These are phyloP conservation scores for Montipora foliosa DNA, from an alignment of 64 coral and sea anemone species.

Conservation along the genomic window DNA sequence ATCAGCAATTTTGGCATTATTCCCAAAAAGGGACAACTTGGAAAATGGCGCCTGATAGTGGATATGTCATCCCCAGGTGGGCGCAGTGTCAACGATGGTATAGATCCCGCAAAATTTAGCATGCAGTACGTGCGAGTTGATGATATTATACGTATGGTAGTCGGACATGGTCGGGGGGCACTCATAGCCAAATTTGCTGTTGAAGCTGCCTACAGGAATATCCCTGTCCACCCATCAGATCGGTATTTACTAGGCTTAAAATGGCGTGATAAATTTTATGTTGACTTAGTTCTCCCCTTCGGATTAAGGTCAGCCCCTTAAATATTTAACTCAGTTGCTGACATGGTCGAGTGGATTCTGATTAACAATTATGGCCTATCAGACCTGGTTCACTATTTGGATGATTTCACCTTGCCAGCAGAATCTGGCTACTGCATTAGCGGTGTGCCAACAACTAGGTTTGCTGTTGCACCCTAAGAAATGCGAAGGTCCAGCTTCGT, in stretches of 20 bases:
- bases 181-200: constrained; percentile 55
- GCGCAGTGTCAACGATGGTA: constrained; percentile 35
- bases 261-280: constrained; percentile 31
- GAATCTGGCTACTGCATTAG: neutral
- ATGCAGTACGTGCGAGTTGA: constrained; percentile 13
- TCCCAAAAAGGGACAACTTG: constrained; percentile 21
- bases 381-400: constrained; percentile 23
- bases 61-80: constrained; percentile 3
- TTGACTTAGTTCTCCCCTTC: constrained; percentile 58
- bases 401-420: neutral
- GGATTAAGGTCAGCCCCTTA: constrained; percentile 22
- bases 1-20: constrained; percentile 49
- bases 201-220: neutral
- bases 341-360: constrained; percentile 30
- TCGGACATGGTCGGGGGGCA: neutral
- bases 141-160: neutral
- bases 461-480: neutral
- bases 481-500: neutral
- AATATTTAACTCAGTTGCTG: constrained; percentile 29
- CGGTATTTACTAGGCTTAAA: constrained; percentile 10
- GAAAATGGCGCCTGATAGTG: constrained; percentile 49
- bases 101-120: neutral
- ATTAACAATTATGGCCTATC: constrained; percentile 13
- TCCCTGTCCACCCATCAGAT: constrained; percentile 39
- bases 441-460: neutral